Base-by-base conservation (phyloP, 2,888 invertebrate genomes). In the Mayetiola destructor region DNA sequence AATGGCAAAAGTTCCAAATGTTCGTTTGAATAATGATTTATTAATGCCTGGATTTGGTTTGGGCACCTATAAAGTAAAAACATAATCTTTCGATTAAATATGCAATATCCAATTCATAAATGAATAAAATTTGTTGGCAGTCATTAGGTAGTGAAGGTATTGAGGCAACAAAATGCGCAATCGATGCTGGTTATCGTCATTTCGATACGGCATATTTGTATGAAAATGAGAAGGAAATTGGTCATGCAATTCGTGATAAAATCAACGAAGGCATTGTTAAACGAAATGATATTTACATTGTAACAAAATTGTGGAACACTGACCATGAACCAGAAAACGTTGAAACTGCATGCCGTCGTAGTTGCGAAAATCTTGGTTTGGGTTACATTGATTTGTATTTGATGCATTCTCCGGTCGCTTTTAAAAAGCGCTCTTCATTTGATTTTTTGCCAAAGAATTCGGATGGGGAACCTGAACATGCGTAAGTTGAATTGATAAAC, bases 391-490 rank as follows among this genome's bases (percentile, higher is more conserved):
- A 91, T 66, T 74, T 90, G 0, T 89, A 83, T 65, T 71, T 91
- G 48, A 84, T 91, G 61, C 91, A 91, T 65, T 84, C 85, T 77
- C 91, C 90, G 0, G 78, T 87, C 67, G 85, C 81, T 0, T 86
- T 82, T 62, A 75, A 64, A 29, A 40, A 55, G 40, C 42, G 55
- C 18, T 23, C 48, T 16, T 35, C 55, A 29, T 55, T n/a, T 23
- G 48, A 57, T 2, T 23, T 32, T 12, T 57, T 48, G 57, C 57
- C 57, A 36, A 8, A 32, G 23, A 18, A 30, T 10, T 14, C 48
- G 8, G 39, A 59, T 16, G 39, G 32, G 16, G 14, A 12, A 32
- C 18, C 16, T 57, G 56, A 54, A 21, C 35, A 54, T 36, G 35
- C 36, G 32, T 48, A 48, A n/a, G 48, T 9, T 35, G 9, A 12